Evolutionary conservation across 2,888 invertebrate species (phyloP), one percentile per base, ranked within the genome.

Genomic region (Ennomos erosarius): DNA sequence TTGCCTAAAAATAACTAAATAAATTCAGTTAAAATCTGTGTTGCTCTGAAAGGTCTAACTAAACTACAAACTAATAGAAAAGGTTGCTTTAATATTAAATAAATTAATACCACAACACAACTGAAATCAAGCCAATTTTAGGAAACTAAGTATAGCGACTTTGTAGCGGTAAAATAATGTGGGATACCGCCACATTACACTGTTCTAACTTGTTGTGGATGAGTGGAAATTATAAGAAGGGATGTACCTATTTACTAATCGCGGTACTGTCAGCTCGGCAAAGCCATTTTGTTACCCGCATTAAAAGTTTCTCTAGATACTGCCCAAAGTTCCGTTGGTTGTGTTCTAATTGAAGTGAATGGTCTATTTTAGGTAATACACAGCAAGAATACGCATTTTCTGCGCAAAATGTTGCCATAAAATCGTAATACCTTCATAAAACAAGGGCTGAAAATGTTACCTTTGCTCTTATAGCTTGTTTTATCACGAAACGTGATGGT

Each of bases 231-330:
- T 26, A 26, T 42, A 47, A 34, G 40, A 55, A 62, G 45, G 49
- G n/a, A n/a, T n/a, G n/a, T n/a, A n/a, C n/a, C n/a, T 53, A 45
- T 45, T 35, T 39, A 34, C 9, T 49, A 10, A 56, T 54, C 47
- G 55, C 57, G 35, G 35, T 48, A 46, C 26, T 26, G 26, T 37
- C n/a, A 8, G 33, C 8, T 47, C 35, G 39, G 16, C 11, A 42
- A 43, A 63, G 26, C 58, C 43, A 47, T 45, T n/a, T 26, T 49
- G 43, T 47, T 39, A 62, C 74, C 75, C 75, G 75, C 73, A 75
- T 75, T 65, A 66, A 68, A 75, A 73, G 64, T 71, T 74, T 47
- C 43, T 9, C 12, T 68, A 64, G 38, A 38, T 46, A 26, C 26
- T 4, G 26, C 40, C 42, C 65, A 65, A 71, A 69, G 39, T 68